Percentiles rank a stretch among this genome's conserved stretches.
Conservation (phyloP, 2,113 vertebrate species). For the Pelodiscus sinensis region DNA sequence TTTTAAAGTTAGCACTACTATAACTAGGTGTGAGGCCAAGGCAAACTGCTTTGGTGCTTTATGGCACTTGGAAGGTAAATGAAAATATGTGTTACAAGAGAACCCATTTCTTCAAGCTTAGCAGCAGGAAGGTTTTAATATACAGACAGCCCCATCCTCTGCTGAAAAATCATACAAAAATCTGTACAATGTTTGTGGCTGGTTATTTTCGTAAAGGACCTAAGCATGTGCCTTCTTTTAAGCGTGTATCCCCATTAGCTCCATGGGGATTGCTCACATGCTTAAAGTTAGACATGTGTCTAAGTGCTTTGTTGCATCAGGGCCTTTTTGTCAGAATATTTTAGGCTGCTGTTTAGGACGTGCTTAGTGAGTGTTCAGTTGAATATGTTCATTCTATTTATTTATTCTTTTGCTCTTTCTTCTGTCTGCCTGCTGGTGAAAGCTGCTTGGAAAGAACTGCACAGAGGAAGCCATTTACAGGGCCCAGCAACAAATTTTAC, state of each 20-base stretch:
- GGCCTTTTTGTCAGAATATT: background rate
- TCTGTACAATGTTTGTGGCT: slow-evolving; percentile 66
- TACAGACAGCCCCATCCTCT: slow-evolving; percentile 69
- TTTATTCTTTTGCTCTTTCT: background rate
- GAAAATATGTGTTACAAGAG: slow-evolving; percentile 71
- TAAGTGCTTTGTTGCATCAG: background rate
- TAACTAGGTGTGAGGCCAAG: slow-evolving; percentile 80
- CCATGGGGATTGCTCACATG: background rate
- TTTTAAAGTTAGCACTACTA: slow-evolving; percentile 77
- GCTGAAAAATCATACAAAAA: slow-evolving; percentile 58
- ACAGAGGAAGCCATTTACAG: background rate
- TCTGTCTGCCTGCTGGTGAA: background rate
- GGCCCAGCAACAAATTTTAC: background rate
- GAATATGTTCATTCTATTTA: background rate
- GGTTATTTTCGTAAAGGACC: slow-evolving; percentile 47
- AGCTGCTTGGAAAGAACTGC: background rate
- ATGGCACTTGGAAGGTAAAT: slow-evolving; percentile 76
- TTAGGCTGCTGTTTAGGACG: background rate
- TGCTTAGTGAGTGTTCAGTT: background rate
- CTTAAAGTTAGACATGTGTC: background rate
- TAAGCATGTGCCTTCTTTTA: background rate
- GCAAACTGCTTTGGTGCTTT: slow-evolving; percentile 74
- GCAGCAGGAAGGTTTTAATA: slow-evolving; percentile 78
- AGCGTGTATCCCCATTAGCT: background rate
- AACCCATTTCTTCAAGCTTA: slow-evolving; percentile 75